Base-by-base conservation (phyloP, 2,888 invertebrate species). In the Phragmatobia fuliginosa region DNA sequence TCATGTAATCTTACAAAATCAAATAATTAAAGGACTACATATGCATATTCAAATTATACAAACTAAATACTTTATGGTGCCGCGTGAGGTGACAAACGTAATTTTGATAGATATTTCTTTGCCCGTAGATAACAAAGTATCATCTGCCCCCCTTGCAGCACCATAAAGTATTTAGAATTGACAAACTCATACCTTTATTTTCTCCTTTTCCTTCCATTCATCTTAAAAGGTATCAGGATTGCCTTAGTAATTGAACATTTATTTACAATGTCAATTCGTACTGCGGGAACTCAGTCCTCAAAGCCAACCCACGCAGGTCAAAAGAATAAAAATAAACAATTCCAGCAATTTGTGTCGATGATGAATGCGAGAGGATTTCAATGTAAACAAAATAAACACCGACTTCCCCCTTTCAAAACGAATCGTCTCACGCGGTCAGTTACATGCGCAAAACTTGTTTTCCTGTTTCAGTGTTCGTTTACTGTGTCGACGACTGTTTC, bases 331-430 rank as follows among this genome's bases (percentile, higher is more conserved):
- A 70, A 76, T 70, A 65, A 62, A 70, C 62, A 67, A 62, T 66
- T 62, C 67, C 64, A 71, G 62, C 68, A 71, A 75, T 66, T 65
- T 67, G 67, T 61, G 77, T 73, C 71, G 69, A 78, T 73, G 76
- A 78, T 83, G 71, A 76, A 78, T 70, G 70, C 73, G 72, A 67
- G 61, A 60, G 71, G 67, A 70, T 82, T 76, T 77, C 76, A 72
- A 78, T 73, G 56, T 64, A 78, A 80, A 80, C 68, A 82, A 84
- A 82, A 81, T 74, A 52, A 77, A 78, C 66, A 66, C 28, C 33
- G 18, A 59, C 66, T 41, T 58, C 58, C 62, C 52, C 66, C 67
- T 65, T 66, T 64, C 58, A 65, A 62, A 68, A 65, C 70, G 66
- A 65, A 68, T 65, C 62, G 59, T 84, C 75, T 74, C 79, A 76